Evolutionary conservation across 2,888 invertebrate species (phyloP).

Genomic region (Chaetogeoica ovagalla): DNA sequence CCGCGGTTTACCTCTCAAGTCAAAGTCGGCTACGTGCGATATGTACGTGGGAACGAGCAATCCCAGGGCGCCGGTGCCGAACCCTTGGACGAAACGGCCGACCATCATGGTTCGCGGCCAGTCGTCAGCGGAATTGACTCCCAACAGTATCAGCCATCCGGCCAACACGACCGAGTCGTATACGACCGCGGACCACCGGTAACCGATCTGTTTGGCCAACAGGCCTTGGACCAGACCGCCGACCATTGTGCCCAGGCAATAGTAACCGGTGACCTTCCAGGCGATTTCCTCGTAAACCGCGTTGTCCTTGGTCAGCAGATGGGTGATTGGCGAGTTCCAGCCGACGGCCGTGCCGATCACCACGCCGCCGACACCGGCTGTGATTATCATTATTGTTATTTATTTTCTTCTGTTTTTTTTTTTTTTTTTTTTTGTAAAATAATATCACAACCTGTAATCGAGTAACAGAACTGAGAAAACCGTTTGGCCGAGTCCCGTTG

Average conservation of each 20-base stretch:
- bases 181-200: not conserved
- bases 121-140: not conserved
- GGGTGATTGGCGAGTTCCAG: conserved; percentile 5
- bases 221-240: not conserved
- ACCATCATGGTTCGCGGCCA: not conserved
- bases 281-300: no score
- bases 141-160: not conserved
- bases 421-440: no score
- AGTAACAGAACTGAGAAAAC: conserved; percentile 12
- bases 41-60: conserved; percentile 3
- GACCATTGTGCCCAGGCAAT: not conserved
- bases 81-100: not conserved
- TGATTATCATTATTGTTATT: no score
- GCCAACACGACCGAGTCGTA: not conserved
- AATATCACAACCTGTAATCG: not conserved
- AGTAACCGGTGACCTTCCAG: not conserved
- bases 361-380: conserved; percentile 24
- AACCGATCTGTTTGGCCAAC: not conserved
- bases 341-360: conserved; percentile 10
- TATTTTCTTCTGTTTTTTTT: no score
- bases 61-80: conserved; percentile 13
- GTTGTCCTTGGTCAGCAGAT: not conserved
- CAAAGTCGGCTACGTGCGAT: conserved; percentile 1
- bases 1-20: not conserved
- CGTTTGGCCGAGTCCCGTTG: not conserved